phyloP scores from a whole-genome alignment of 1,140 invertebrate species.

The Temnothorax curvispinosus region DNA sequence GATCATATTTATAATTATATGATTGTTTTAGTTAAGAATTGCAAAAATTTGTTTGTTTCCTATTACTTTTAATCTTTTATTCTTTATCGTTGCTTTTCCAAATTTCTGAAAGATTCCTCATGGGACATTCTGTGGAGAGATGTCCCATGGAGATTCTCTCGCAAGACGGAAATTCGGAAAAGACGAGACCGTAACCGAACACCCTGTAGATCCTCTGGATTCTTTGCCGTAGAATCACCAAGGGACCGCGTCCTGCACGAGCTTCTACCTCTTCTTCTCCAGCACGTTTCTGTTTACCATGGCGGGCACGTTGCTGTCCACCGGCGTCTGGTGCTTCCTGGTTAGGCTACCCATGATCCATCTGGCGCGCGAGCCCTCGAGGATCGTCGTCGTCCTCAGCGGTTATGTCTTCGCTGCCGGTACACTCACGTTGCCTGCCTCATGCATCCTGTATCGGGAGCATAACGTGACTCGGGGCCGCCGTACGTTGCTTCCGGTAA shows the following conservation, averaged over 20 bases:
- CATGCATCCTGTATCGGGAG: conserved; percentile 72
- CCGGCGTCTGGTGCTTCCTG: conserved; percentile 66
- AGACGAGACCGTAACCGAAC: conserved; percentile 4
- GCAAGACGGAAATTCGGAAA: conserved; percentile 27
- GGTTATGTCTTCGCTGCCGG: conserved; percentile 67
- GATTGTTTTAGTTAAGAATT: background rate
- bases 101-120: conserved; percentile 3
- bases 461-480: conserved; percentile 68
- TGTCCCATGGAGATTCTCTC: conserved; percentile 11
- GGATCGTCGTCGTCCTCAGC: conserved; percentile 70
- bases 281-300: conserved; percentile 69
- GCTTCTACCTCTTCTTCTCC: conserved; percentile 62
- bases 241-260: conserved; percentile 18
- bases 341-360: conserved; percentile 74
- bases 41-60: background rate
- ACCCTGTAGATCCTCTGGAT: conserved; percentile 39
- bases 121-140: background rate
- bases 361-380: conserved; percentile 66
- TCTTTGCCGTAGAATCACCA: conserved; percentile 40
- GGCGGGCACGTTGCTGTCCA: conserved; percentile 65
- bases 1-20: background rate
- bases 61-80: conserved; percentile 14
- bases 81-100: background rate
- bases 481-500: conserved; percentile 64
- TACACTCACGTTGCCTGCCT: conserved; percentile 72